These are phyloP conservation scores for Tipula vernalis DNA, from an alignment of 2,888 invertebrate species.

Conservation along the genomic window DNA sequence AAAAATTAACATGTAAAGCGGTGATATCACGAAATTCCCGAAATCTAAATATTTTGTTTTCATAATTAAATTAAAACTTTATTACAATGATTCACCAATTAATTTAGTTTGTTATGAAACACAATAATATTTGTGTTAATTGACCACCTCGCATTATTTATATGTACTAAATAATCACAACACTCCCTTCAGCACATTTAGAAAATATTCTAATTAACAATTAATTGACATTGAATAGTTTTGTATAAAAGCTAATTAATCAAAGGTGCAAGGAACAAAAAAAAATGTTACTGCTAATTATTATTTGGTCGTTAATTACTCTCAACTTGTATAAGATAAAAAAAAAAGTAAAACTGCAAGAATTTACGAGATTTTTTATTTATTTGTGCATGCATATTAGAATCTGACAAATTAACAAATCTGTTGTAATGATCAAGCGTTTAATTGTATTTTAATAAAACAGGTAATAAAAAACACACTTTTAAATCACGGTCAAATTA, in stretches of 20 bases:
- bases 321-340: neutral
- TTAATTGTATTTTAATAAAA: slow-evolving; percentile 4
- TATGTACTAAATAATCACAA: neutral
- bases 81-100: neutral
- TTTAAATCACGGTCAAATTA: neutral
- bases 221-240: neutral
- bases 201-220: neutral
- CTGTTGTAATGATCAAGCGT: neutral
- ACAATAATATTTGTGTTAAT: neutral
- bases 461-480: neutral
- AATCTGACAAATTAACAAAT: neutral
- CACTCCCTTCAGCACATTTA: neutral
- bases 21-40: neutral
- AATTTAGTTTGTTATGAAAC: neutral
- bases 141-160: neutral
- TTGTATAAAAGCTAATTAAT: neutral
- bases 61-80: neutral
- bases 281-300: neutral
- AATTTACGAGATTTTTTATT: neutral
- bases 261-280: neutral
- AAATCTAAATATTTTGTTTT: neutral
- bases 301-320: neutral
- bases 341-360: neutral
- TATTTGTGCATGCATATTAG: neutral
- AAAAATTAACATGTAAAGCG: neutral